These are phyloP conservation scores for Gerris buenoi DNA, from an alignment of 1,140 invertebrate genomes.

Conservation along the genomic window DNA sequence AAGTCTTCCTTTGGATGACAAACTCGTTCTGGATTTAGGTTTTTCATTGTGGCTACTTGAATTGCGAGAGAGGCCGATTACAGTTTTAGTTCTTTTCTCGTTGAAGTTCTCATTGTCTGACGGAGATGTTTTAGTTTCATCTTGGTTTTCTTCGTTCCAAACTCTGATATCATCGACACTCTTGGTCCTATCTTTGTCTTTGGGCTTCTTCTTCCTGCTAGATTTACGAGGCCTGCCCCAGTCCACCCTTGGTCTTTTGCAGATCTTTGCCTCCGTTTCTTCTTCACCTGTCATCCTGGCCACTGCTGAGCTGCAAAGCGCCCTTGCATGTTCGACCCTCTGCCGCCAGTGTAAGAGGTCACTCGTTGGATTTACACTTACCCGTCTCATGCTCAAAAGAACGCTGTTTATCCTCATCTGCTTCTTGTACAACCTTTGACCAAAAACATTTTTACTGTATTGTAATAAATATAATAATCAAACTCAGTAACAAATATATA, in stretches of 20 bases:
- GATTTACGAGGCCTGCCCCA: not conserved
- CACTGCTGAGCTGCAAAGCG: slow-evolving; percentile 8
- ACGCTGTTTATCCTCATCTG: not conserved
- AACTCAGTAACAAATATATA: too few species aligned
- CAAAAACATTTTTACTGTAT: too few species aligned
- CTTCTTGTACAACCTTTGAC: not conserved
- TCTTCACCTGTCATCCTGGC: slow-evolving; percentile 1
- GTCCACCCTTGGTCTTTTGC: not conserved
- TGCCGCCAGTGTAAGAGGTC: slow-evolving; percentile 14
- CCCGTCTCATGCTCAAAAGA: not conserved
- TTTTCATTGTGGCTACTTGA: not conserved
- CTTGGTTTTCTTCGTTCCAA: not conserved
- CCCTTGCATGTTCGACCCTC: slow-evolving; percentile 10
- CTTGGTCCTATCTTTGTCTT: not conserved
- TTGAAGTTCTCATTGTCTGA: not conserved
- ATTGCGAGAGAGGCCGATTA: not conserved
- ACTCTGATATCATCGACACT: not conserved
- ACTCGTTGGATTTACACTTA: not conserved
- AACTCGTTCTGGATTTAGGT: not conserved
- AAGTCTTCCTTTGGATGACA: not conserved
- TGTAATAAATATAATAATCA: too few species aligned
- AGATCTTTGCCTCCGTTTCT: not conserved
- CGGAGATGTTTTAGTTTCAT: not conserved
- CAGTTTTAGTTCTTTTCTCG: not conserved
- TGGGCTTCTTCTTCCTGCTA: not conserved